Base-by-base conservation (phyloP, 64 coral and sea anemone genomes). In the Acropora yongei region DNA sequence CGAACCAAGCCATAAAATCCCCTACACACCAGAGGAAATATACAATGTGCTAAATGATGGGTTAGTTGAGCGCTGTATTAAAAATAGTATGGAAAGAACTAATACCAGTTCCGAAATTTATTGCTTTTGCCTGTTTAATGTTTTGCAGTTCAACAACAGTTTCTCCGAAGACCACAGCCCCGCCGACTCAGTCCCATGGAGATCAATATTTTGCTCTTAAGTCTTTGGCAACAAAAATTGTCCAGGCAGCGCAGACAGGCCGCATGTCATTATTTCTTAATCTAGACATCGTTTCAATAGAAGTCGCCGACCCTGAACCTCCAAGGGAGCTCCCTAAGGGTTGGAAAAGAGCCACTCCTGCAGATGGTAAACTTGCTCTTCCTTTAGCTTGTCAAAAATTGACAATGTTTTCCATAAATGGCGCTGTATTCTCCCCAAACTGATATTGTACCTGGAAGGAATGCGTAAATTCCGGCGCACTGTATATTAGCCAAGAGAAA, bases 231-330 rank as follows among this genome's bases (percentile, higher is more conserved):
- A 49, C 78, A 44, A 77, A 78, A 78, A 73, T 75, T 83, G 93
- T 94, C 6, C 55, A 84, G 61, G 78, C 47, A 57, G 93, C 93
- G 39, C 93, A 94, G 68, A 94, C 93, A 57, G 78, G 84, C 12
- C 86, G n/a, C 68, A 94, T 94, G 87, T 53, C 87, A n/a, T 68
- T 41, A 6, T 58, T 69, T 3, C 47, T 94, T 41, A 76, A 85
- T 66, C 72, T 94, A 18, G 93, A 94, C 80, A 88, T 94, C 8
- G 13, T 78, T 76, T 94, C 87, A n/a, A 65, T 94, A 49, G 80
- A 77, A 19, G 93, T 94, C 8, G 75, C 85, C 6, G 87, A 94
- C 78, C 93, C 93, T 45, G 93, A 94, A 71, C 87, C 87, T 13
- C 93, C 93, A 44, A 67, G 93, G 74, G 63, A 73, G 44, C 87